Evolutionary conservation across 1,140 invertebrate species (phyloP).

Genomic region (Heliconius hewitsoni): DNA sequence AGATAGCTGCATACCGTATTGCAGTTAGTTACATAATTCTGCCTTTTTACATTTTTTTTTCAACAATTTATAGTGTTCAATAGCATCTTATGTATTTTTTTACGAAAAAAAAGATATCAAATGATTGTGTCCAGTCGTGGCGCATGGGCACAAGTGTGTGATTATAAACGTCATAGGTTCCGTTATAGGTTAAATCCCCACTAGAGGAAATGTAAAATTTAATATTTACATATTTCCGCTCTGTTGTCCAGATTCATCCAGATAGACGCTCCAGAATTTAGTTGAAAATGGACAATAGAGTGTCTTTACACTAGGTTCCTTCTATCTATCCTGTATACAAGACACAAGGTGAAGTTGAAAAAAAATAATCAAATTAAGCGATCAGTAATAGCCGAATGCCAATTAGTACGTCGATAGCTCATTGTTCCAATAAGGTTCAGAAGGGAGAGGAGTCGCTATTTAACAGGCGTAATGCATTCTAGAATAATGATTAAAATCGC

Average conservation of each 20-base stretch:
- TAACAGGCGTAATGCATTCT: not conserved
- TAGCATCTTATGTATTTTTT: not conserved
- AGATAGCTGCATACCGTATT: conserved; percentile 41
- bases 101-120: not conserved
- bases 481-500: not conserved
- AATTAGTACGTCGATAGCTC: not conserved
- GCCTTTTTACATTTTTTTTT: not conserved
- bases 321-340: no score
- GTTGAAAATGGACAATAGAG: no score
- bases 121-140: no score
- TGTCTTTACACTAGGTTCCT: no score
- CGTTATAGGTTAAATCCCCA: no score
- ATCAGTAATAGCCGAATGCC: not conserved
- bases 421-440: not conserved
- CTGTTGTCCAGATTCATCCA: no score
- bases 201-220: no score
- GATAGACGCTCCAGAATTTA: no score
- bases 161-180: no score
- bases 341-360: not conserved
- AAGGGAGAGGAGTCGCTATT: not conserved
- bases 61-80: not conserved
- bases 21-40: conserved; percentile 42
- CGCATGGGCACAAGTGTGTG: no score
- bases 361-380: not conserved
- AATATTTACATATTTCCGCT: no score